Percentiles rank a stretch among this genome's conserved stretches.
phyloP scores from a whole-genome alignment of 2,113 vertebrate species.

The Vidua macroura region DNA sequence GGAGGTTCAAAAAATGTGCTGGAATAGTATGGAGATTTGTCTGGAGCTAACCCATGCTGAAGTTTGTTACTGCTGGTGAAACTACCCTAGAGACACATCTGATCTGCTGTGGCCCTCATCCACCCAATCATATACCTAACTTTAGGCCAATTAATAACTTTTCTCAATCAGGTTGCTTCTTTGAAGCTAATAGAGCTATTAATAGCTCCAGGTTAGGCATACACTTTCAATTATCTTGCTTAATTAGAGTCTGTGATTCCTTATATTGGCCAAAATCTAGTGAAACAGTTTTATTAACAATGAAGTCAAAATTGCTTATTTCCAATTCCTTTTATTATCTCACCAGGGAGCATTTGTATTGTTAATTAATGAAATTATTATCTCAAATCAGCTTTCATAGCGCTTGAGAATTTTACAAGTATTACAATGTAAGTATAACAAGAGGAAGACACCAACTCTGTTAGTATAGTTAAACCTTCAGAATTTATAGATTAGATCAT shows the following conservation, averaged over 20 bases:
- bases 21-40: background rate
- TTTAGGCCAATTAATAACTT: background rate
- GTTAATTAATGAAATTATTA: background rate
- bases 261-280: background rate
- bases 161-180: background rate
- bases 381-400: background rate
- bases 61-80: background rate
- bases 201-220: background rate
- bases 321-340: conserved; percentile 2
- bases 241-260: background rate
- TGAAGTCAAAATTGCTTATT: background rate
- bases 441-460: background rate
- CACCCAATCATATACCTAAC: background rate
- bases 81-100: background rate
- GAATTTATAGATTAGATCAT: background rate
- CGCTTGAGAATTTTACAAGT: background rate
- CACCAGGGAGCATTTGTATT: background rate
- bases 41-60: background rate
- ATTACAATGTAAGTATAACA: background rate
- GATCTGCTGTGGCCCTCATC: background rate
- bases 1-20: background rate
- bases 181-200: background rate
- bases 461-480: background rate
- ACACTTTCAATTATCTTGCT: background rate
- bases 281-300: conserved; percentile 16